Conservation (phyloP, 2,888 invertebrate genomes). For the Hemaris fuciformis region DNA sequence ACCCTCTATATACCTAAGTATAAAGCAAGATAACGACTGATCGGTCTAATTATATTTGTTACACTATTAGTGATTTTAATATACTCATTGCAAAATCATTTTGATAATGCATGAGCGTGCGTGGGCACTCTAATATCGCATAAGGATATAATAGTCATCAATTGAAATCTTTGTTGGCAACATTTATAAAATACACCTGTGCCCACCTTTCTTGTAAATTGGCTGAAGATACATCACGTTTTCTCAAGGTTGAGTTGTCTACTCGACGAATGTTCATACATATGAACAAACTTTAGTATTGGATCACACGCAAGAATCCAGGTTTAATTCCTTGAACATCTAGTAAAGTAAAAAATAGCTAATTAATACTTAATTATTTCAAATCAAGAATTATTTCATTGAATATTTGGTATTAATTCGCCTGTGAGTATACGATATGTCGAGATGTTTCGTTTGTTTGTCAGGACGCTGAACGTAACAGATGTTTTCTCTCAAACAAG, state of each 20-base stretch:
- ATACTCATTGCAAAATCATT: background rate
- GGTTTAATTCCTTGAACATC: too few relatives aligned
- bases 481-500: slow-evolving; percentile 1
- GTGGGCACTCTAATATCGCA: background rate
- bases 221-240: background rate
- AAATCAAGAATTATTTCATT: background rate
- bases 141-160: background rate
- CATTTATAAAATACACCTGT: background rate
- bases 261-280: too few relatives aligned
- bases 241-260: background rate
- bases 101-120: background rate
- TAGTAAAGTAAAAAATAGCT: too few relatives aligned
- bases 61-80: background rate
- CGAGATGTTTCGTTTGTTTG: background rate
- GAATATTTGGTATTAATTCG: background rate
- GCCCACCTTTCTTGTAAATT: background rate
- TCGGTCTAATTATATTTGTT: background rate
- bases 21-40: background rate
- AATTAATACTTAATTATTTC: too few relatives aligned
- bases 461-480: background rate
- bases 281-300: too few relatives aligned
- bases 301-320: too few relatives aligned
- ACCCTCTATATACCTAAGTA: background rate
- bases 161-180: background rate
- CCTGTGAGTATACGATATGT: background rate